Base-by-base conservation (phyloP, 2,888 invertebrate genomes). In the Agriotes lineatus region DNA sequence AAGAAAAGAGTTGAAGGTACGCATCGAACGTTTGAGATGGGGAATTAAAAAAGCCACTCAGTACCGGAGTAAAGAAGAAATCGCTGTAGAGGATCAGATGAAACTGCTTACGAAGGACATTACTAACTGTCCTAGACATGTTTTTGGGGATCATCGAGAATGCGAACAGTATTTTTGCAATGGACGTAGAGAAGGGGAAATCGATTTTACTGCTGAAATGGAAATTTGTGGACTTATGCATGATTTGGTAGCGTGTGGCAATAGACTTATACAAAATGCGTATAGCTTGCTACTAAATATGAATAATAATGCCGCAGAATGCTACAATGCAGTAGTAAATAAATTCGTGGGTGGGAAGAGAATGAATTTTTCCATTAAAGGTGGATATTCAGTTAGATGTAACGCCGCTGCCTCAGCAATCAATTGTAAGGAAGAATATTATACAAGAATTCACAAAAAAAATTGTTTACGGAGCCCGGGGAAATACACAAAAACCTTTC, bases 221-320 rank as follows among this genome's bases (percentile, higher is more conserved):
- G n/a, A n/a, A n/a, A n/a, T n/a, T n/a, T n/a, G n/a, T n/a, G n/a
- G n/a, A n/a, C n/a, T n/a, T n/a, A n/a, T n/a, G n/a, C n/a, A n/a
- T n/a, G n/a, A 25, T n/a, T n/a, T n/a, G n/a, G n/a, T n/a, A n/a
- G n/a, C n/a, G n/a, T n/a, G n/a, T n/a, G n/a, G n/a, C n/a, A 50
- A 44, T 18, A 39, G 67, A 1, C 33, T 67, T 19, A 9, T 44
- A 22, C 12, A 39, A 14, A 39, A 67, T 60, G 19, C 67, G 2
- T 20, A 10, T 18, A 67, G 67, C 12, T 25, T 67, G 7, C 19
- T 66, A 7, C 22, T 59, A 14, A 62, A 60, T 14, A 60, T 60
- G 60, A 19, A 16, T 9, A 60, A 44, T 48, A 60, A 60, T 60
- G 22, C 30, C n/a, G n/a, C n/a, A n/a, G n/a, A n/a, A n/a, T n/a